These are phyloP conservation scores for Hypotaenidia philippensis DNA, from an alignment of 2,797 vertebrate species.

Conservation along the genomic window DNA sequence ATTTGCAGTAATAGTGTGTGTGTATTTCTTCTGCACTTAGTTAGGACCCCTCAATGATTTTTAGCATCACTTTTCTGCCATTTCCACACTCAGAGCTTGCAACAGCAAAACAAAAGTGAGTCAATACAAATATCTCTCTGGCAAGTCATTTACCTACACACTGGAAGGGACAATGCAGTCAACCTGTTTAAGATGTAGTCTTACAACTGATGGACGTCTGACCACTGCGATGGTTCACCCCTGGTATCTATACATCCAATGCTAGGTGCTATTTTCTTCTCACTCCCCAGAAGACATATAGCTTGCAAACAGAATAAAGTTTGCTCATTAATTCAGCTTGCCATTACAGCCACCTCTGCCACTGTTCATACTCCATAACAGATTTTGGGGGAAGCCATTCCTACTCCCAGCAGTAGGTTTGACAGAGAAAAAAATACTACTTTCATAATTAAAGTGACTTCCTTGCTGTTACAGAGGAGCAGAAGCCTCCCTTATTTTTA, in stretches of 20 bases:
- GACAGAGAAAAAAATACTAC: not conserved
- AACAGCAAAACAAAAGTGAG: not conserved
- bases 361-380: not conserved
- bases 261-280: not conserved
- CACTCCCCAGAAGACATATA: accelerated
- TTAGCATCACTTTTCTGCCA: not conserved
- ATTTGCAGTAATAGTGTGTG: not conserved
- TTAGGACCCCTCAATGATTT: not conserved
- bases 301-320: not conserved
- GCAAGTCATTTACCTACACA: not conserved
- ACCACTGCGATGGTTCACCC: not conserved
- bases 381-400: not conserved
- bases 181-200: not conserved
- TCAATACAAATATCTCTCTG: not conserved
- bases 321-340: not conserved
- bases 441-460: constrained; percentile 17
- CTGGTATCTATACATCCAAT: accelerated
- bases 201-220: not conserved
- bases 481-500: not conserved
- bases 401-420: constrained; percentile 8
- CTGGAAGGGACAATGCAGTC: accelerated
- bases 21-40: accelerated
- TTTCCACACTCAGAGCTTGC: not conserved
- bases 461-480: not conserved
- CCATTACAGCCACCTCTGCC: not conserved